Percentiles rank a stretch among this genome's conserved stretches.
These are phyloP conservation scores for Callaeas wilsoni DNA, from an alignment of 2,113 vertebrate species.

Conservation along the genomic window DNA sequence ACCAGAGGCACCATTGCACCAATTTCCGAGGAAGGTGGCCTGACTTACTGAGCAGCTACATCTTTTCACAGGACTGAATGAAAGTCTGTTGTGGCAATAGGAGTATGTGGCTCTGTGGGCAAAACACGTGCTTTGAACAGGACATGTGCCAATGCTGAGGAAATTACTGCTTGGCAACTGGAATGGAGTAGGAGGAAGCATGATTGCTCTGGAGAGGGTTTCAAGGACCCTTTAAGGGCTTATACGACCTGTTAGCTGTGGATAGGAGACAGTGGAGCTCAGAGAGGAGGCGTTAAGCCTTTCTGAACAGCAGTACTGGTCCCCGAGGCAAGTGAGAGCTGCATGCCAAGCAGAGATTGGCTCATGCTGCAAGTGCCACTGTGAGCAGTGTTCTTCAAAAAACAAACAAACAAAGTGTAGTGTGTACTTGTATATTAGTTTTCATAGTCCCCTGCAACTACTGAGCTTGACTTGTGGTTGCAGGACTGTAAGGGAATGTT, in stretches of 20 bases:
- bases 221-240: constrained; percentile 18
- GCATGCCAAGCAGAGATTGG: background rate
- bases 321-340: background rate
- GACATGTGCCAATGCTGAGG: background rate
- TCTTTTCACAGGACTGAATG: background rate
- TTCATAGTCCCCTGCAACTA: background rate
- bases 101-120: background rate
- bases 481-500: background rate
- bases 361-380: background rate
- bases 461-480: background rate
- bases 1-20: background rate
- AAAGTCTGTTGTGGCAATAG: background rate
- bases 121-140: background rate
- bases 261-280: background rate
- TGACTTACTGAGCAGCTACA: background rate
- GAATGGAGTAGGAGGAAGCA: background rate
- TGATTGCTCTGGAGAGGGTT: constrained; percentile 24
- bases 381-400: background rate
- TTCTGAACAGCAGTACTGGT: background rate
- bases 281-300: background rate
- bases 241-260: background rate
- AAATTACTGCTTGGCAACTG: constrained; percentile 13
- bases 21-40: background rate
- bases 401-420: background rate
- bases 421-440: background rate